Evolutionary conservation across 2,888 invertebrate species (phyloP).

Genomic region (Melinaea menophilus): DNA sequence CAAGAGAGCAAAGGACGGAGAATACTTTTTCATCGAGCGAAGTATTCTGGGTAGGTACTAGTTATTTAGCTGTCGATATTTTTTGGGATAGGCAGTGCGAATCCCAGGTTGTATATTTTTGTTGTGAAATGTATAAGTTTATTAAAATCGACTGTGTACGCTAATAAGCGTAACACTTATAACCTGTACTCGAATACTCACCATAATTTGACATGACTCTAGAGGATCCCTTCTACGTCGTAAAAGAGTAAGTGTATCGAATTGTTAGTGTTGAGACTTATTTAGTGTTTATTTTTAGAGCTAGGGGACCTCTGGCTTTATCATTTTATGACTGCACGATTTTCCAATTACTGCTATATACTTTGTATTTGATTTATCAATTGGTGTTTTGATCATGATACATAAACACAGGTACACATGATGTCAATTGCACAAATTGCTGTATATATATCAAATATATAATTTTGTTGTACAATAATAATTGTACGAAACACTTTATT

Average conservation of each 20-base stretch:
- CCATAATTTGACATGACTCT: slow-evolving; percentile 92
- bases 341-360: slow-evolving; percentile 5
- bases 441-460: background rate
- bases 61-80: slow-evolving; percentile 67
- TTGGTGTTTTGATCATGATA: slow-evolving; percentile 1
- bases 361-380: background rate
- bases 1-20: slow-evolving; percentile 65
- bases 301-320: slow-evolving; percentile 6
- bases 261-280: slow-evolving; percentile 20
- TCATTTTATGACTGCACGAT: slow-evolving; percentile 16
- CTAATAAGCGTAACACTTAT: slow-evolving; percentile 54
- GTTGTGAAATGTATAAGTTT: slow-evolving; percentile 39
- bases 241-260: slow-evolving; percentile 92
- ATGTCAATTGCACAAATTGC: background rate
- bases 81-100: slow-evolving; percentile 66
- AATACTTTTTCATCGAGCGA: slow-evolving; percentile 59
- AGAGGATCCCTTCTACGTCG: slow-evolving; percentile 99
- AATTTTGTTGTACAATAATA: too few species aligned
- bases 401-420: background rate
- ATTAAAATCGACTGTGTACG: slow-evolving; percentile 31
- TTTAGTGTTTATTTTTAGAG: slow-evolving; percentile 18
- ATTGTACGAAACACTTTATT: too few species aligned
- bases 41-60: slow-evolving; percentile 57
- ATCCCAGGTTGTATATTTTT: slow-evolving; percentile 46
- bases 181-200: slow-evolving; percentile 44